Conservation (phyloP, 1,140 invertebrate genomes). For the Frieseomelitta varia region DNA sequence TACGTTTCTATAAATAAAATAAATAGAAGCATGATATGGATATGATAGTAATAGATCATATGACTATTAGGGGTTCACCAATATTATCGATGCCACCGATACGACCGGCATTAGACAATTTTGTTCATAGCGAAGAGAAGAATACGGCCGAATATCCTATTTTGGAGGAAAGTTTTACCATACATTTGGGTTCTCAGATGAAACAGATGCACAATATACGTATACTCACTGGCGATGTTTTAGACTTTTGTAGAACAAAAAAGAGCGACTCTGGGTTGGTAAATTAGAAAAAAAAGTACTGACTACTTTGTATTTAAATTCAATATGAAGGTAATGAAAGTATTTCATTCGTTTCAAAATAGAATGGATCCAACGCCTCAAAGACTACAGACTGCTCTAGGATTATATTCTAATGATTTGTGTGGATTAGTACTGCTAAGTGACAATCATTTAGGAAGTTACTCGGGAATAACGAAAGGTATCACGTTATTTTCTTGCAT, state of each 20-base stretch:
- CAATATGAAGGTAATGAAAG: conserved; percentile 2
- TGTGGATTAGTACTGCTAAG: conserved; percentile 93
- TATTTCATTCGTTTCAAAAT: conserved; percentile 49
- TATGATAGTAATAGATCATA: conserved; percentile 20
- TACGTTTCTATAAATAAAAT: conserved; percentile 67
- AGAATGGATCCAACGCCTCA: conserved; percentile 87
- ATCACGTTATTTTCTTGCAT: conserved; percentile 11
- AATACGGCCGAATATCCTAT: conserved; percentile 74
- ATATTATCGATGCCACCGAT: conserved; percentile 73
- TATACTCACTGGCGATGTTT: conserved; percentile 92
- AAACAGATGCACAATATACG: conserved; percentile 99
- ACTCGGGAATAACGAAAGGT: conserved; percentile 89
- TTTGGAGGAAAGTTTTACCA: conserved; percentile 97
- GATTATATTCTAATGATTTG: conserved; percentile 95
- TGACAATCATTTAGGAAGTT: conserved; percentile 89
- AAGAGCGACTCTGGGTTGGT: conserved; percentile 82
- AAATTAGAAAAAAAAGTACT: background rate
- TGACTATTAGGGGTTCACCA: conserved; percentile 74
- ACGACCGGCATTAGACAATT: conserved; percentile 67
- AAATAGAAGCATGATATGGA: background rate
- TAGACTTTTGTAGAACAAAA: conserved; percentile 91
- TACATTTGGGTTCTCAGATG: conserved; percentile 97
- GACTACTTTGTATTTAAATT: background rate
- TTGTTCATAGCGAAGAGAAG: conserved; percentile 72
- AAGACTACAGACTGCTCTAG: conserved; percentile 95